These are phyloP conservation scores for Periparus ater DNA, from an alignment of 2,797 vertebrate genomes.

Conservation along the genomic window DNA sequence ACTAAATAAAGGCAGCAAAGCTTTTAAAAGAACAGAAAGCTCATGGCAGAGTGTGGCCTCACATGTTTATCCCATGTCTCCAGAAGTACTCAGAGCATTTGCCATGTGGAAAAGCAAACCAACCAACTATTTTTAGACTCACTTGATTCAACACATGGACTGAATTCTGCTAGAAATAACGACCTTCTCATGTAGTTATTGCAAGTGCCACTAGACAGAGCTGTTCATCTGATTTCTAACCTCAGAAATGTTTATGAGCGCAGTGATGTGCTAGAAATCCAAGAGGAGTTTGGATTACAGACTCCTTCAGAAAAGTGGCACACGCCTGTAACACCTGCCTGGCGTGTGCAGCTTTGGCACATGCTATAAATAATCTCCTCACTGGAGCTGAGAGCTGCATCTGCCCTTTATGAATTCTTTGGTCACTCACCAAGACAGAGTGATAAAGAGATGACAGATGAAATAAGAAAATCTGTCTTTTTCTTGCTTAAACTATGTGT, in stretches of 20 bases:
- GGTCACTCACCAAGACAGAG: neutral
- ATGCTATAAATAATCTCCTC: neutral
- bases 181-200: slow-evolving; percentile 60
- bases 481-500: neutral
- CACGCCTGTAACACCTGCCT: neutral
- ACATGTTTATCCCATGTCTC: neutral
- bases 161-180: neutral
- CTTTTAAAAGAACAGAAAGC: neutral
- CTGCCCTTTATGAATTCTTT: neutral
- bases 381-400: neutral
- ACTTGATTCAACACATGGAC: slow-evolving; percentile 25
- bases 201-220: slow-evolving; percentile 74
- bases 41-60: slow-evolving; percentile 6
- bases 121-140: slow-evolving; percentile 36
- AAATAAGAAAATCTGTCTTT: neutral
- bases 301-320: neutral
- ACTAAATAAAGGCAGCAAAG: neutral
- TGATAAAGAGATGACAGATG: neutral
- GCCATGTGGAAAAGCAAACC: neutral
- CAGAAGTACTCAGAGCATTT: neutral
- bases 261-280: neutral
- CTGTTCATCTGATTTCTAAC: slow-evolving; percentile 71
- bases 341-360: neutral
- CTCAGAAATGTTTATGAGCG: neutral
- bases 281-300: neutral